phyloP scores from a whole-genome alignment of 2,113 vertebrate species.

The Albula goreensis region DNA sequence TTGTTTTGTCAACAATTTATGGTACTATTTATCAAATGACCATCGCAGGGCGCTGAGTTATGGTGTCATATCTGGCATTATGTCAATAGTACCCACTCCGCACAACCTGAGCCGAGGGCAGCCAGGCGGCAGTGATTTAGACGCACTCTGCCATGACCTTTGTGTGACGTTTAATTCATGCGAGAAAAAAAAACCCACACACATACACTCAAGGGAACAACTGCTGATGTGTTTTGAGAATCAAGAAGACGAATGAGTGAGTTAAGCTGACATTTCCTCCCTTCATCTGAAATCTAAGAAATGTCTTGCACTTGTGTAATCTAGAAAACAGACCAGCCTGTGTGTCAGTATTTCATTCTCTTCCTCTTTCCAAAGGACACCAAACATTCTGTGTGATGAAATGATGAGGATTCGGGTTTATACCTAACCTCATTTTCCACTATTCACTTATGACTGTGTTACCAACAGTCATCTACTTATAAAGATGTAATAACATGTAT shows the following conservation, averaged over 20 bases:
- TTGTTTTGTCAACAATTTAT: slow-evolving; percentile 84
- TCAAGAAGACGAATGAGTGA: slow-evolving; percentile 11
- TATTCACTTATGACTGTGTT: neutral
- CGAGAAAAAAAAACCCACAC: slow-evolving; percentile 57
- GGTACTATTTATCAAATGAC: slow-evolving; percentile 78
- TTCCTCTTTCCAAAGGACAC: neutral
- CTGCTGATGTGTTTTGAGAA: neutral
- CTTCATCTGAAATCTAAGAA: neutral
- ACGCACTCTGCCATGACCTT: slow-evolving; percentile 63
- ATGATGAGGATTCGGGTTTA: neutral
- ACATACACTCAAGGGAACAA: neutral
- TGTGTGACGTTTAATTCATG: slow-evolving; percentile 66
- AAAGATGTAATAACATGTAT: neutral
- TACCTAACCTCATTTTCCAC: neutral
- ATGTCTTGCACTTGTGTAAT: neutral
- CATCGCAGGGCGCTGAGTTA: slow-evolving; percentile 75
- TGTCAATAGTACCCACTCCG: slow-evolving; percentile 64
- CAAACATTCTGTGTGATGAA: neutral
- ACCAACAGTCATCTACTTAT: neutral
- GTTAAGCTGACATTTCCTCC: neutral
- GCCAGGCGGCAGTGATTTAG: slow-evolving; percentile 70
- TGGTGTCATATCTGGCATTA: slow-evolving; percentile 78
- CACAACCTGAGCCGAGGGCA: slow-evolving; percentile 69
- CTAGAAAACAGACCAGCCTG: neutral
- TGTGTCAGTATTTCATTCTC: neutral